Base-by-base conservation (phyloP, 2,888 invertebrate genomes). In the Ceraclea dissimilis region DNA sequence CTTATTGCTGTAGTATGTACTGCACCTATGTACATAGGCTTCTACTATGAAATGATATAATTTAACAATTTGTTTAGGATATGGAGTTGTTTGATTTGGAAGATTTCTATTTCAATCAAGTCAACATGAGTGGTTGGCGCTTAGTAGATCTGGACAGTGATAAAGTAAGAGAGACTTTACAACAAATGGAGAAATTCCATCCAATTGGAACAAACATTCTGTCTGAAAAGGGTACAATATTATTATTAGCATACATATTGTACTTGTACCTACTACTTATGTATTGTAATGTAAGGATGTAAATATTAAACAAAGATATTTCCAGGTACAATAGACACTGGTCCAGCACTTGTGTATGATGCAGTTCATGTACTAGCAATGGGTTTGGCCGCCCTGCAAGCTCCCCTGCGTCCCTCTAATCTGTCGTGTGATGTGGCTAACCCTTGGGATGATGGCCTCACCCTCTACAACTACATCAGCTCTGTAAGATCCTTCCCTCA, bases 101-200 rank as follows among this genome's bases (percentile, higher is more conserved):
- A 71, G 92, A 92, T 68, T 95, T 93, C 71, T 90, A 90, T 68
- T 93, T 95, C 76, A 95, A 95, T 68, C 86, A 88, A 47, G 93
- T 94, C 43, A 95, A 95, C 72, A 92, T 95, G 76, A 94, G 93
- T n/a, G 92, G 93, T 0, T 94, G 93, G 78, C 80, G 94, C 47
- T 75, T 95, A 62, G 91, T 93, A 2, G 91, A 93, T 68, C 80
- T 90, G 2, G 86, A 85, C 54, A 85, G 88, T 22, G 81, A 85
- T 33, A 82, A 83, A 64, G 89, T 90, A 53, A 80, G 80, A 59
- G 88, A 89, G 61, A 81, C 85, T 2, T 78, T 92, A 33, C 84
- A 85, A 58, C 86, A 91, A 66, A 93, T 93, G 90, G 89, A 90
- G 74, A 85, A 86, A 69, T 90, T 93, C 69, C 91, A 92, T 65